Percentiles rank a stretch among this genome's conserved stretches.
Conservation (phyloP, 37 sponge, comb jelly and placozoan species). For the Axinella damicornis region DNA sequence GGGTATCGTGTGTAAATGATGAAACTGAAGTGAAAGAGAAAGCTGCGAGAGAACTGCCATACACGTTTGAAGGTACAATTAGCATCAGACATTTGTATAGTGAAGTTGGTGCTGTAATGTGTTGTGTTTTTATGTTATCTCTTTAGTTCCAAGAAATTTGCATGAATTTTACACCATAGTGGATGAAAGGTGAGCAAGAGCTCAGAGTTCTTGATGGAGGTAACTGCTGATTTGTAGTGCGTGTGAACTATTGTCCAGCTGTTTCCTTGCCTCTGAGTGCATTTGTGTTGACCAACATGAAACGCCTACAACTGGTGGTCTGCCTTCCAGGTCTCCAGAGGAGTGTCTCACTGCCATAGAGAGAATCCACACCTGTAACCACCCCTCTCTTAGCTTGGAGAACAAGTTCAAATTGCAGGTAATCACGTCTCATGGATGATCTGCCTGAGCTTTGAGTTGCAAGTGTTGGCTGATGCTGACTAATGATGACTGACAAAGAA, state of each 20-base stretch:
- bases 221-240: too few relatives aligned
- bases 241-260: too few relatives aligned
- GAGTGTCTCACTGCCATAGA: conserved; percentile 74
- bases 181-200: conserved; percentile 33
- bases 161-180: conserved; percentile 34
- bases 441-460: background rate
- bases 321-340: conserved; percentile 40
- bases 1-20: background rate
- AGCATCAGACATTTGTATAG: too few relatives aligned
- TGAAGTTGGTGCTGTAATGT: too few relatives aligned
- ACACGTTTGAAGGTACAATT: conserved; percentile 42
- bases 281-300: too few relatives aligned
- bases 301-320: too few relatives aligned
- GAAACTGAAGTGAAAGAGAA: conserved; percentile 15
- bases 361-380: conserved; percentile 68
- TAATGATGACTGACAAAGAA: background rate
- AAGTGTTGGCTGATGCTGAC: background rate
- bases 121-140: background rate
- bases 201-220: too few relatives aligned
- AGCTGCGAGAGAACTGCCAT: conserved; percentile 61
- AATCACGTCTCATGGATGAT: too few relatives aligned
- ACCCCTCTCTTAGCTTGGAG: conserved; percentile 57
- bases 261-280: too few relatives aligned
- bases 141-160: conserved; percentile 59
- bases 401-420: conserved; percentile 74